phyloP scores from a whole-genome alignment of 2,888 invertebrate genomes.

The Tethea ocularis region DNA sequence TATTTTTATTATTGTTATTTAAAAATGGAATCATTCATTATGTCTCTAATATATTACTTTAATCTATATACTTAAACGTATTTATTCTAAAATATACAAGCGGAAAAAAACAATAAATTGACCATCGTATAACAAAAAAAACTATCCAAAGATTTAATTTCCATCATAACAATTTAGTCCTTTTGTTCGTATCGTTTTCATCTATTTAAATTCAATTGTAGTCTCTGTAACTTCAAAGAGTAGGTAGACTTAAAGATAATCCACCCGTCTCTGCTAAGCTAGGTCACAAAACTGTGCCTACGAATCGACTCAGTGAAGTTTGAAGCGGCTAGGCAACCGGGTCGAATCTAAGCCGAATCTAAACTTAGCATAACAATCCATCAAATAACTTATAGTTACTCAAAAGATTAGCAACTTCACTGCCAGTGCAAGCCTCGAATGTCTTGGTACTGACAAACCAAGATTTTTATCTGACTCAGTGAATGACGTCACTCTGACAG shows the following conservation, averaged over 20 bases:
- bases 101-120: too few species aligned
- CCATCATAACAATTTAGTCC: background rate
- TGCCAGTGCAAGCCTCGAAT: background rate
- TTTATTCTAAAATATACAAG: too few species aligned
- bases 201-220: background rate
- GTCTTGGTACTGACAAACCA: background rate
- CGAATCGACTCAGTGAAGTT: background rate
- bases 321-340: background rate
- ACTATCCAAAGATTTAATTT: too few species aligned
- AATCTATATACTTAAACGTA: too few species aligned
- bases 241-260: background rate
- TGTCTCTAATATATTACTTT: too few species aligned
- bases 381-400: conserved; percentile 4
- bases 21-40: too few species aligned
- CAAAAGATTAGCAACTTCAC: conserved; percentile 4
- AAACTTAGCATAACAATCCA: conserved; percentile 6
- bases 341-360: background rate
- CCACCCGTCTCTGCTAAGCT: background rate
- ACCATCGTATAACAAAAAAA: too few species aligned
- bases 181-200: background rate
- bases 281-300: conserved; percentile 3
- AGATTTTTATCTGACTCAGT: background rate
- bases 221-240: background rate
- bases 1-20: too few species aligned
- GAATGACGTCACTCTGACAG: background rate